Evolutionary conservation across 2,113 vertebrate species (phyloP).

Genomic region (Laticauda laticaudata): DNA sequence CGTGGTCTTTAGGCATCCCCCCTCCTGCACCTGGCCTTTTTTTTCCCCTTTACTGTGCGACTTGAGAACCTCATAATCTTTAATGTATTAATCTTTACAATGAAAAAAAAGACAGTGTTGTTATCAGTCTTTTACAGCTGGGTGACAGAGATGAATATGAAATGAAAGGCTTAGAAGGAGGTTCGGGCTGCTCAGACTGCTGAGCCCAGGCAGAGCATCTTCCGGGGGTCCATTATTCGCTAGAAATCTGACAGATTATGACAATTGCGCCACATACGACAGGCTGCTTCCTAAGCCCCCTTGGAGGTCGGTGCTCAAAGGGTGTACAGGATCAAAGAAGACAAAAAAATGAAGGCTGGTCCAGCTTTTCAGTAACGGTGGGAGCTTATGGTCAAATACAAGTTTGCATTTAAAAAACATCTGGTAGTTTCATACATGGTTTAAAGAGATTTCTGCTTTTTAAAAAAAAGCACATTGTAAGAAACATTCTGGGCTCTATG

Average conservation of each 20-base stretch:
- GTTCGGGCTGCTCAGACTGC: neutral
- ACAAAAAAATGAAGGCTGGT: neutral
- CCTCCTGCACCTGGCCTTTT: neutral
- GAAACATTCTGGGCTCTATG: neutral
- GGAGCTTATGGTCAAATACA: neutral
- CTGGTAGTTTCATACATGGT: neutral
- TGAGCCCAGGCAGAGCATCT: neutral
- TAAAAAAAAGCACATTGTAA: neutral
- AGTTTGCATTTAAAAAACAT: neutral
- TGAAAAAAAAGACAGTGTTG: neutral
- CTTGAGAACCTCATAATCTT: constrained; percentile 14
- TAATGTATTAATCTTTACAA: constrained; percentile 25
- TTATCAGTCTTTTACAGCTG: constrained; percentile 11
- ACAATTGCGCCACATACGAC: neutral
- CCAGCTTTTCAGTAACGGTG: neutral
- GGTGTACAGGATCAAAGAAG: neutral
- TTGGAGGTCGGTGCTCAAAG: neutral
- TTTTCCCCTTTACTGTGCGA: neutral
- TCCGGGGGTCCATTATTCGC: neutral
- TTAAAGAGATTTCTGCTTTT: neutral
- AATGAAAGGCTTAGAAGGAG: neutral
- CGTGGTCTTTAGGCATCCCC: neutral
- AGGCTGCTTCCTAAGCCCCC: neutral
- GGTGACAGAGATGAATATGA: neutral
- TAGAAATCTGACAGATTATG: neutral